phyloP scores from a whole-genome alignment of 2,888 invertebrate species.

The Mesopsocus fuscifrons region DNA sequence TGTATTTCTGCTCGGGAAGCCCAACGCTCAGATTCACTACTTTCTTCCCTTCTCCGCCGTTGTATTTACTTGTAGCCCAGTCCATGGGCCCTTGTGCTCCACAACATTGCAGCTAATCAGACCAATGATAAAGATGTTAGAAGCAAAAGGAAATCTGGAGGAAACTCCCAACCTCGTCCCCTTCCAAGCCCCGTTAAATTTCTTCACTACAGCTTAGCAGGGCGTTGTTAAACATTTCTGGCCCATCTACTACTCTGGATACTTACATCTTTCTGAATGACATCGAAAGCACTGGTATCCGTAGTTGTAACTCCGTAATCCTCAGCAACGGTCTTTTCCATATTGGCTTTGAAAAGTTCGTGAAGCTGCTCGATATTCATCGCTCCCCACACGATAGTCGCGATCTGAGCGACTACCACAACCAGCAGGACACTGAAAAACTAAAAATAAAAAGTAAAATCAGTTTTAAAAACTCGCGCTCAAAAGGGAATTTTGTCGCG shows the following conservation, averaged over 20 bases:
- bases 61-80: constrained; percentile 45
- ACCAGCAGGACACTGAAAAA: constrained; percentile 60
- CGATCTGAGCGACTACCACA: constrained; percentile 58
- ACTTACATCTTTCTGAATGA: constrained; percentile 40
- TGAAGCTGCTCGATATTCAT: constrained; percentile 46
- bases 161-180: too few relatives aligned
- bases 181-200: too few relatives aligned
- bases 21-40: constrained; percentile 32
- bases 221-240: too few relatives aligned
- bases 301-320: constrained; percentile 36
- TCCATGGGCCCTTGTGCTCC: constrained; percentile 52
- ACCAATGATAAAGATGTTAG: constrained; percentile 45
- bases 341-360: constrained; percentile 38
- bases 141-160: constrained; percentile 35
- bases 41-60: constrained; percentile 27
- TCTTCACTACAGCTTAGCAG: too few relatives aligned
- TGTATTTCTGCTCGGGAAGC: constrained; percentile 24
- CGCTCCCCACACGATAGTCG: constrained; percentile 58
- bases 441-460: constrained; percentile 29
- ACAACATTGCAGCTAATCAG: constrained; percentile 50
- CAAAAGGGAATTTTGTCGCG: too few relatives aligned
- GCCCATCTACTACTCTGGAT: too few relatives aligned
- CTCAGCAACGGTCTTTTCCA: constrained; percentile 40
- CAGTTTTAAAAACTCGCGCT: too few relatives aligned
- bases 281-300: constrained; percentile 42